phyloP scores from a whole-genome alignment of 2,888 invertebrate genomes.

The Branchipolynoe longqiensis region DNA sequence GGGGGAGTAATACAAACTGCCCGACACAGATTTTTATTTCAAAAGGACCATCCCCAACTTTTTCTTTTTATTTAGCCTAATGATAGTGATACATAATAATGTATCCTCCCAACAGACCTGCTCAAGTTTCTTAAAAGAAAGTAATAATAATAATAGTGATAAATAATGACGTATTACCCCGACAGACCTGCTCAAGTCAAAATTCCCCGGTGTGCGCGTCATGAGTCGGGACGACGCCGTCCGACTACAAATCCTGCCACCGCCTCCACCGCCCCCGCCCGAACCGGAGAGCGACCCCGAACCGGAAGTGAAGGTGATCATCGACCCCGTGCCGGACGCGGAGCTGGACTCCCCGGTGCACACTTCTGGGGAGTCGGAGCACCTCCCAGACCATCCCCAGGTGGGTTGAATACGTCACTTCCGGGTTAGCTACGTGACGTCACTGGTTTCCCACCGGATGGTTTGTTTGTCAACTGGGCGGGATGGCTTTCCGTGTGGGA shows the following conservation, averaged over 20 bases:
- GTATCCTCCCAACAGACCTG: too few relatives aligned
- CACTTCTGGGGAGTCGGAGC: neutral
- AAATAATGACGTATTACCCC: too few relatives aligned
- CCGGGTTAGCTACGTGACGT: too few relatives aligned
- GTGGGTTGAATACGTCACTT: neutral
- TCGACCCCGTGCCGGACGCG: neutral
- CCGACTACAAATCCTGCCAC: conserved; percentile 18
- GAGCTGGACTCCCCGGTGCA: neutral
- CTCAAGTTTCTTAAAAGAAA: too few relatives aligned
- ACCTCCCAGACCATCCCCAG: neutral
- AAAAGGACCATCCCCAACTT: too few relatives aligned
- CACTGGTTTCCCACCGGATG: too few relatives aligned
- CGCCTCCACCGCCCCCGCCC: conserved; percentile 28
- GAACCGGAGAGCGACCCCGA: conserved; percentile 39
- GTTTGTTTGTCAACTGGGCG: neutral
- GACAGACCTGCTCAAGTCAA: conserved; percentile 31
- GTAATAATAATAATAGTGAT: too few relatives aligned
- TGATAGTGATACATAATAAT: too few relatives aligned
- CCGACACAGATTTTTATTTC: too few relatives aligned
- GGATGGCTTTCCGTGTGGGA: neutral
- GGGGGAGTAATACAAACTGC: too few relatives aligned
- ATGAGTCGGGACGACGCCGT: conserved; percentile 26
- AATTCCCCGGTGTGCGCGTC: conserved; percentile 23
- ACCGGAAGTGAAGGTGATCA: conserved; percentile 35
- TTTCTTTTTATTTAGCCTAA: too few relatives aligned